Base-by-base conservation (phyloP, 2,797 vertebrate genomes). In the Aratinga solstitialis region DNA sequence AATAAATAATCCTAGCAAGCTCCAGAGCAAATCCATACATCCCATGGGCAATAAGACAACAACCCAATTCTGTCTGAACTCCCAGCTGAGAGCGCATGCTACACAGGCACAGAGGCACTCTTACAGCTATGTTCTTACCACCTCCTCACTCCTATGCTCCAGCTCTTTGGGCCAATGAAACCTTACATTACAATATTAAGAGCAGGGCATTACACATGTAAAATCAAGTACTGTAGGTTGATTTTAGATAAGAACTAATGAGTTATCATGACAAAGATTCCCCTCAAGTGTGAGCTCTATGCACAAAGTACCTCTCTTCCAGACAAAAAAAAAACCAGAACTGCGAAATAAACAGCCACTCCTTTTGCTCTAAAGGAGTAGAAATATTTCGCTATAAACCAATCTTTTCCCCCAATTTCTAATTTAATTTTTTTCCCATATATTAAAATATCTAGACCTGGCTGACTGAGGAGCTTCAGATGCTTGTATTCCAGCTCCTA, bases 221-320 rank as follows among this genome's bases (percentile, higher is more conserved):
- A 89, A 87, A 86, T 86, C 76, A 93, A 72, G 68, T 43, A 56
- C 0, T 56, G 29, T 11, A 34, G 34, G 53, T 91, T 88, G 82
- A 92, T 84, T 81, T 92, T 90, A 96, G 66, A 76, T 79, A 94
- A 96, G 73, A 84, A 78, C 24, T 80, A 84, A 89, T 56, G 58
- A 83, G 38, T 75, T 72, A 66, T 11, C 38, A 43, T 42, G n/a
- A 59, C 47, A 92, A 91, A 86, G 63, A 76, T 71, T 79, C 29
- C 43, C 24, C 42, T 84, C 50, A 67, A 76, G 36, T 48, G 18
- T 7, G 0, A 87, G 22, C 17, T 30, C 13, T 6, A 1, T 9
- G 15, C 54, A 62, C 42, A 69, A 88, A 78, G 7, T 40, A 75
- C 40, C 84, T 54, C 15, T 62, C n/a, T 87, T 87, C 47, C 32